Percentiles rank a stretch among this genome's conserved stretches.
Conservation (phyloP, 2,113 vertebrate genomes). For the Formicarius rufipectus region DNA sequence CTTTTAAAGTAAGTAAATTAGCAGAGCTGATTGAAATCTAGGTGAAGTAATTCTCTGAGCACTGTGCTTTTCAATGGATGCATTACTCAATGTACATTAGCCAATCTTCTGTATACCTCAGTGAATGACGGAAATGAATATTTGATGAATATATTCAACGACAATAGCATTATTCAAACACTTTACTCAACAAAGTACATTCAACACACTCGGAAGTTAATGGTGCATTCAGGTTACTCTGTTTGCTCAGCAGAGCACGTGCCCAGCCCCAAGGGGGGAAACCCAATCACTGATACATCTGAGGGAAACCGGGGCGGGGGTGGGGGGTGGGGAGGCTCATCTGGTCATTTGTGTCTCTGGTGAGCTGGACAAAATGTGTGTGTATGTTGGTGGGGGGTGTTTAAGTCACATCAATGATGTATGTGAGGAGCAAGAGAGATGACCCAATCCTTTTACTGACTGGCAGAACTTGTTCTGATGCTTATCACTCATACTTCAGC, state of each 20-base stretch:
- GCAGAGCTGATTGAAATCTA: not conserved
- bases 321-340: not conserved
- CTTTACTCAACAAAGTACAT: not conserved
- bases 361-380: not conserved
- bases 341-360: not conserved
- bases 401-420: not conserved
- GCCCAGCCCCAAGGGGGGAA: not conserved
- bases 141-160: not conserved
- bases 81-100: not conserved
- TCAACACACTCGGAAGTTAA: not conserved
- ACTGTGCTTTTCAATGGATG: not conserved
- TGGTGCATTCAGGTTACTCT: not conserved
- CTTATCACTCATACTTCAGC: not conserved
- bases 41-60: not conserved
- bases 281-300: not conserved
- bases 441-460: not conserved
- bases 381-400: not conserved
- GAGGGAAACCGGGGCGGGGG: not conserved
- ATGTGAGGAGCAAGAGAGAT: not conserved
- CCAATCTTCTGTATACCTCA: not conserved
- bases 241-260: not conserved
- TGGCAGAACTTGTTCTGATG: not conserved
- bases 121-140: not conserved
- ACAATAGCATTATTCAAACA: not conserved
- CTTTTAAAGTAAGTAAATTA: constrained; percentile 21